Conservation (phyloP, 2,113 vertebrate species). For the Syngnathus typhle region DNA sequence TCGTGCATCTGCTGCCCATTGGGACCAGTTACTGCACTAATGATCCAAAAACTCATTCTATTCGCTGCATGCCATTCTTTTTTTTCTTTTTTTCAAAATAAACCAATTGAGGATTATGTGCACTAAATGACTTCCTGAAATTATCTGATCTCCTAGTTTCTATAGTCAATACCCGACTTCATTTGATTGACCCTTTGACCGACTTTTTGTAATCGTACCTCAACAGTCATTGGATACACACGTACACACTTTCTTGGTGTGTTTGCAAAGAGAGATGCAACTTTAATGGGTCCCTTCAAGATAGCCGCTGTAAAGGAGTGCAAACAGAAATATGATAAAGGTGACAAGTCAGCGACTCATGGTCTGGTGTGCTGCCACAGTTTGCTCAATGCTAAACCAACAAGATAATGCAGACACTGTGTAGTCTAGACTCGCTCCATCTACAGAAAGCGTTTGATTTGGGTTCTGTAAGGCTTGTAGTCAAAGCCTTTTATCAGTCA, state of each 20-base stretch:
- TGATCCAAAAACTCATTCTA: constrained; percentile 20
- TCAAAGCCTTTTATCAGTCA: constrained; percentile 50
- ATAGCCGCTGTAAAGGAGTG: constrained; percentile 41
- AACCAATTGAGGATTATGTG: background rate
- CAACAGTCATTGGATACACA: constrained; percentile 10
- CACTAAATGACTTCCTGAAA: background rate
- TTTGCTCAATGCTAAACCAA: constrained; percentile 65
- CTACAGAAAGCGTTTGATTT: constrained; percentile 40
- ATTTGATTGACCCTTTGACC: constrained; percentile 6
- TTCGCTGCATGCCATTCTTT: background rate
- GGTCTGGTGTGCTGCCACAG: constrained; percentile 62
- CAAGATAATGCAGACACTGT: constrained; percentile 56
- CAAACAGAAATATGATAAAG: constrained; percentile 57
- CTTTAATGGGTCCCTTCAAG: constrained; percentile 49
- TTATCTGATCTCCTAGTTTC: background rate
- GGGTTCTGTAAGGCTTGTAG: constrained; percentile 34
- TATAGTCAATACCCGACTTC: background rate
- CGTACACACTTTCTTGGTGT: constrained; percentile 12
- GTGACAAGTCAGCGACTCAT: constrained; percentile 42
- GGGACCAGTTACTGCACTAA: constrained; percentile 38
- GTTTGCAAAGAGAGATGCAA: constrained; percentile 44
- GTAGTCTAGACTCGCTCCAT: constrained; percentile 32
- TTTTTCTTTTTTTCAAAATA: background rate
- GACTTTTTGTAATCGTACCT: constrained; percentile 15
- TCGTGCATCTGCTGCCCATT: constrained; percentile 55